Conservation (phyloP, 2,797 vertebrate species). For the Cyclura pinguis region DNA sequence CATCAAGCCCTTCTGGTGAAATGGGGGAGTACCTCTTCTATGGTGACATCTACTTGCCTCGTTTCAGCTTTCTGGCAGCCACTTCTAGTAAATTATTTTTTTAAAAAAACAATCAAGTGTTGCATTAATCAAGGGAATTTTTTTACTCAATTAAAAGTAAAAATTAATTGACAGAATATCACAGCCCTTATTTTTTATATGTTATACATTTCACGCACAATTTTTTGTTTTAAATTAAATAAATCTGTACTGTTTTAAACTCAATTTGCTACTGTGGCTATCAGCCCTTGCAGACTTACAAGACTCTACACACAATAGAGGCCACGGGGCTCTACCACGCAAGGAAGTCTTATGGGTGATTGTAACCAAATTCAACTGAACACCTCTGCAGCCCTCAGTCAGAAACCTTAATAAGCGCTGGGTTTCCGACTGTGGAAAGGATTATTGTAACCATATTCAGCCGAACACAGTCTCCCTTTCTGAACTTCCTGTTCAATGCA, state of each 20-base stretch:
- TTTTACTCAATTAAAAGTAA: neutral
- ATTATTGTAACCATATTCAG: neutral
- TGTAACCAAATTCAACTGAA: neutral
- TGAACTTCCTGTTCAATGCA: too few relatives aligned
- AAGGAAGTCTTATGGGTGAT: neutral
- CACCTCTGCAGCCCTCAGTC: neutral
- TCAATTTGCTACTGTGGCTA: neutral
- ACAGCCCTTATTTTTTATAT: neutral
- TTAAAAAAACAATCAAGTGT: neutral
- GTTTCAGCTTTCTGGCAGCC: neutral
- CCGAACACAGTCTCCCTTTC: neutral
- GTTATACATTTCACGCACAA: neutral
- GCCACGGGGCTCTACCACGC: neutral
- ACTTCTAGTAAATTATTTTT: neutral
- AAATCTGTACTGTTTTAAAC: neutral
- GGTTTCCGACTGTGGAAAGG: neutral
- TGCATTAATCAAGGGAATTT: neutral
- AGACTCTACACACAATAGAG: neutral
- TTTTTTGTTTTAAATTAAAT: neutral
- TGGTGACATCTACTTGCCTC: neutral
- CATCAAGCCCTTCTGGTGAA: neutral
- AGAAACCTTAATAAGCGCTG: neutral
- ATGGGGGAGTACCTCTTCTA: neutral
- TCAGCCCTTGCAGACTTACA: neutral
- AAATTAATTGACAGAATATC: neutral